Evolutionary conservation across 2,888 invertebrate species (phyloP).

Genomic region (Volucella inanis): DNA sequence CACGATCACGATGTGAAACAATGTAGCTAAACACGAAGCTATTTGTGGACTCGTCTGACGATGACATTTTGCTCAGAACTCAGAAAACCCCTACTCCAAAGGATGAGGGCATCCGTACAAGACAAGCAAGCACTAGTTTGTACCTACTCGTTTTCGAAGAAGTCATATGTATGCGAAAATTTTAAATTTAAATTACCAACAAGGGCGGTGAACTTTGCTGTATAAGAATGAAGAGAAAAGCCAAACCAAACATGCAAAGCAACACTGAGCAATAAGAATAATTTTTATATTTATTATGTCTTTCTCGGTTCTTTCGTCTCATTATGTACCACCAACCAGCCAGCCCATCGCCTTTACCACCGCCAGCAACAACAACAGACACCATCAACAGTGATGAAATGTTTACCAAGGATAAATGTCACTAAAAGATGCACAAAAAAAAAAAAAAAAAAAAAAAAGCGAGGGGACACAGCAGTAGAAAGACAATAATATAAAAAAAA

Average conservation of each 20-base stretch:
- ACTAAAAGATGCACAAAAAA: conserved; percentile 31
- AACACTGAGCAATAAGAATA: conserved; percentile 5
- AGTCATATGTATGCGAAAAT: conserved; percentile 36
- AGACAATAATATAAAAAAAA: conserved; percentile 11
- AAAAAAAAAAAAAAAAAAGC: not conserved
- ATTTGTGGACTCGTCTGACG: not conserved
- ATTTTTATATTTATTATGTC: conserved; percentile 37
- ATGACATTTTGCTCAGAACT: too few relatives aligned
- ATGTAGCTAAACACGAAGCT: conserved; percentile 20
- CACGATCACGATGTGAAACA: not conserved
- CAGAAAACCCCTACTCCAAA: not conserved
- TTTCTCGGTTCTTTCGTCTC: conserved; percentile 10
- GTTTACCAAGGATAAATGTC: conserved; percentile 52
- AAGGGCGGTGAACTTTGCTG: conserved; percentile 61
- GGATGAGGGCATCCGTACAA: not conserved
- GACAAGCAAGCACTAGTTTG: too few relatives aligned
- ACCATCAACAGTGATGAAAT: conserved; percentile 40
- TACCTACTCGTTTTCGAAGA: too few relatives aligned
- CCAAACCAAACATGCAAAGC: conserved; percentile 1
- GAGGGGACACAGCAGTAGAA: not conserved
- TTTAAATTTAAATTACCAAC: conserved; percentile 55
- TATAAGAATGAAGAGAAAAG: conserved; percentile 1
- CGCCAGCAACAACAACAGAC: conserved; percentile 1
- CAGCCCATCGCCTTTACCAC: too few relatives aligned
- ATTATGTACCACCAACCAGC: conserved; percentile 18